These are phyloP conservation scores for Heliconius sara DNA, from an alignment of 2,888 invertebrate species.

Conservation along the genomic window DNA sequence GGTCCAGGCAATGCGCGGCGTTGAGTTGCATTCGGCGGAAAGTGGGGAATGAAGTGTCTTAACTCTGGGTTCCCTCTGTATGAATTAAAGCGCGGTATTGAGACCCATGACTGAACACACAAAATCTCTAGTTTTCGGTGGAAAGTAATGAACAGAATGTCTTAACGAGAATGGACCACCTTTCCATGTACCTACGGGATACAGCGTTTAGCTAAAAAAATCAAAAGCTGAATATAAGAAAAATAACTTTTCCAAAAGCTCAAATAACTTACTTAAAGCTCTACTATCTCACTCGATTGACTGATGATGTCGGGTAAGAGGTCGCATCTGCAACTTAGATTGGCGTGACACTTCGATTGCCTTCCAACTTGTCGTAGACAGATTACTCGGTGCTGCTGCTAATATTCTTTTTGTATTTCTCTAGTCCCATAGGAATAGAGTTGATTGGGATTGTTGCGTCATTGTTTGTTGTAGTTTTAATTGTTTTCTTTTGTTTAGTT, in stretches of 20 bases:
- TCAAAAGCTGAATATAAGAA: background rate
- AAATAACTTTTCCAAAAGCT: background rate
- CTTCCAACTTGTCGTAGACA: slow-evolving; percentile 56
- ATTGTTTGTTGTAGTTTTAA: slow-evolving; percentile 32
- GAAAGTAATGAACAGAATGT: too few relatives aligned
- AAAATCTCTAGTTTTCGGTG: too few relatives aligned
- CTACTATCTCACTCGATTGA: slow-evolving; percentile 47
- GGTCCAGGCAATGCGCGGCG: too few relatives aligned
- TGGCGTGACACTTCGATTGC: slow-evolving; percentile 52
- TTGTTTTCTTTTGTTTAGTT: slow-evolving; percentile 1
- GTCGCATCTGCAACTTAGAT: slow-evolving; percentile 82
- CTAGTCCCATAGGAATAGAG: slow-evolving; percentile 29
- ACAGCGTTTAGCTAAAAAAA: background rate
- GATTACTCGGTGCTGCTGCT: slow-evolving; percentile 61
- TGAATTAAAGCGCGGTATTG: too few relatives aligned
- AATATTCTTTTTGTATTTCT: slow-evolving; percentile 47
- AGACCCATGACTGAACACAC: too few relatives aligned
- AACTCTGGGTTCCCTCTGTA: too few relatives aligned
- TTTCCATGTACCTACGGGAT: too few relatives aligned
- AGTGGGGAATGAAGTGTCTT: too few relatives aligned
- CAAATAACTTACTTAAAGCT: background rate
- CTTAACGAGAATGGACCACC: too few relatives aligned
- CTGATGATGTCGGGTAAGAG: slow-evolving; percentile 60
- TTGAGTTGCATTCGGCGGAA: too few relatives aligned
- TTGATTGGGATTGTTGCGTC: slow-evolving; percentile 43